Evolutionary conservation across 2,888 invertebrate species (phyloP).

Genomic region (Leptinotarsa peninsularis): DNA sequence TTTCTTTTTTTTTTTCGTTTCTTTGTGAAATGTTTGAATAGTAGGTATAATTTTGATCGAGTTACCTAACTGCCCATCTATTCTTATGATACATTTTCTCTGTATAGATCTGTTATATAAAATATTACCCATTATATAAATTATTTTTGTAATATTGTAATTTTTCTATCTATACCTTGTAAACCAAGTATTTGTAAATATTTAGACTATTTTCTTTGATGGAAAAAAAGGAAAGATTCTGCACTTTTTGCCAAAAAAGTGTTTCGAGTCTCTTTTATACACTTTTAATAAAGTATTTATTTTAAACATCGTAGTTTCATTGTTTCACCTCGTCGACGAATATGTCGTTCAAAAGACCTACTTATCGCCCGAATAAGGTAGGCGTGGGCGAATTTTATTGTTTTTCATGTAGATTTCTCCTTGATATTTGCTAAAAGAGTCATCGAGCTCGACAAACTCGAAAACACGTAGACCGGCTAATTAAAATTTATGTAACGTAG

Average conservation of each 20-base stretch:
- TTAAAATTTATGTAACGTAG: constrained; percentile 32
- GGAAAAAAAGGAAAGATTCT: background rate
- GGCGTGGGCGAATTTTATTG: constrained; percentile 5
- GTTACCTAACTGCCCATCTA: constrained; percentile 15
- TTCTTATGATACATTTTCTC: background rate
- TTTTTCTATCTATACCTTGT: background rate
- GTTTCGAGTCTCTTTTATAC: constrained; percentile 1
- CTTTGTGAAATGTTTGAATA: background rate
- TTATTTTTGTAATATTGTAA: background rate
- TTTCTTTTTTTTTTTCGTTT: background rate
- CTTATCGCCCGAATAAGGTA: background rate
- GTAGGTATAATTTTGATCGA: background rate
- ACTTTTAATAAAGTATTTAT: constrained; percentile 21
- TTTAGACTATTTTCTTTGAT: background rate
- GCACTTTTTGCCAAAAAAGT: constrained; percentile 14
- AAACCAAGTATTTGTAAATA: constrained; percentile 4
- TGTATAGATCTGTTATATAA: background rate
- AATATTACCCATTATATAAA: background rate
- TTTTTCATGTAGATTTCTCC: constrained; percentile 26
- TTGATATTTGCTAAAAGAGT: constrained; percentile 1
- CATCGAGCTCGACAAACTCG: constrained; percentile 8
- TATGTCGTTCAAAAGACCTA: constrained; percentile 14
- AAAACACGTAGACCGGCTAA: constrained; percentile 14
- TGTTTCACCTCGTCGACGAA: background rate
- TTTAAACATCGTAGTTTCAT: background rate